phyloP scores from a whole-genome alignment of 2,888 invertebrate genomes.

The Anthoptus insignis region DNA sequence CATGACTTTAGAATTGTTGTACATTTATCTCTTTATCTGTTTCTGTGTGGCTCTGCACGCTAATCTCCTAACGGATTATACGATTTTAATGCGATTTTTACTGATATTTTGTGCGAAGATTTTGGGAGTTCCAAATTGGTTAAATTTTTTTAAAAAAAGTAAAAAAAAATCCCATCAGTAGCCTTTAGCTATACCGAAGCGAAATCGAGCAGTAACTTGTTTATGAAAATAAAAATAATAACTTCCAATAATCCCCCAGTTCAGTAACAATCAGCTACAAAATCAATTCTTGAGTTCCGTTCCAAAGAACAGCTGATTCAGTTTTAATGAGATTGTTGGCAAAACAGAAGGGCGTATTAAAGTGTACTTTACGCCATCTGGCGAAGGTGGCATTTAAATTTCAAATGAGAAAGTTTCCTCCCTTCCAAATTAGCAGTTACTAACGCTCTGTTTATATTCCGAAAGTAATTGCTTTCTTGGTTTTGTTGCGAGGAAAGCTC shows the following conservation, averaged over 20 bases:
- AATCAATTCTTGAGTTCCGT: neutral
- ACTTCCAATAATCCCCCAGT: neutral
- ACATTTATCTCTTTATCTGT: no score
- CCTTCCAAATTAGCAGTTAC: conserved; percentile 1
- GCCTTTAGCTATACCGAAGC: no score
- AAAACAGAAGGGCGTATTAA: conserved; percentile 33
- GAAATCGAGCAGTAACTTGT: no score
- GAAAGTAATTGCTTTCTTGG: neutral
- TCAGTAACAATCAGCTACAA: neutral
- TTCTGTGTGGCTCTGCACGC: no score
- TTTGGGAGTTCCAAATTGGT: no score
- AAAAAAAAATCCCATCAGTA: no score
- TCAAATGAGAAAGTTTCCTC: conserved; percentile 18
- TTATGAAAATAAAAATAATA: no score
- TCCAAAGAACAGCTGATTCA: conserved; percentile 21
- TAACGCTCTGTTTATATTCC: neutral
- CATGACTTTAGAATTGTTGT: no score
- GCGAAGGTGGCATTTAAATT: conserved; percentile 26
- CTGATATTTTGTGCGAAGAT: no score
- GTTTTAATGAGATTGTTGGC: conserved; percentile 31
- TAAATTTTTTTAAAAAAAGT: no score
- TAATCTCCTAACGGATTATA: no score
- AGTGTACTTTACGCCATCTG: conserved; percentile 30
- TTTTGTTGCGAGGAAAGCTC: neutral
- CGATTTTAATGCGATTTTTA: no score